These are phyloP conservation scores for Hylia prasina DNA, from an alignment of 2,113 vertebrate species.

Conservation along the genomic window DNA sequence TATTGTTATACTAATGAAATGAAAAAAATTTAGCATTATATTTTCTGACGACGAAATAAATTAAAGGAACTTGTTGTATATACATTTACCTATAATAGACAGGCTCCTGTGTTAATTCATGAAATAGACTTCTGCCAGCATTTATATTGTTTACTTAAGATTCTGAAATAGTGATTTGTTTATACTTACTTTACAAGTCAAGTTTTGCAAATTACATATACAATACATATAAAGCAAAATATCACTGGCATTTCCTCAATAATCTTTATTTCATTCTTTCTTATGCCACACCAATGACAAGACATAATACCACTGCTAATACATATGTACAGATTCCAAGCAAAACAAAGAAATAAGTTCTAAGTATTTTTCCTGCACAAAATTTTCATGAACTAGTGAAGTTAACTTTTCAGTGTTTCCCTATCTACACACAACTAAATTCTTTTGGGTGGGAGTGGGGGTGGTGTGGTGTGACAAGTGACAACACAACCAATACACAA, in stretches of 20 bases:
- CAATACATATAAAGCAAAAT: background rate
- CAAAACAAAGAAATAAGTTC: background rate
- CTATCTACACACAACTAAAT: background rate
- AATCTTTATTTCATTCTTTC: background rate
- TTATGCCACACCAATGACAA: background rate
- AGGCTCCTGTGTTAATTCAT: background rate
- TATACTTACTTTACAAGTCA: background rate
- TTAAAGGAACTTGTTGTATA: background rate
- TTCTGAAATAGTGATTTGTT: background rate
- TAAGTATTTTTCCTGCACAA: background rate
- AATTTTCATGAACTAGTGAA: background rate
- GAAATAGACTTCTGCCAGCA: background rate
- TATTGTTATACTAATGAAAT: background rate
- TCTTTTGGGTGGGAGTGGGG: background rate
- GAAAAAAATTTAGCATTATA: background rate
- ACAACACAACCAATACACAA: background rate
- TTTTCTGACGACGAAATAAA: background rate
- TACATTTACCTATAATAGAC: background rate
- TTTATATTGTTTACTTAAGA: background rate
- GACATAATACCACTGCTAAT: background rate
- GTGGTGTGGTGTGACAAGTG: background rate
- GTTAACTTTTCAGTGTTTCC: background rate
- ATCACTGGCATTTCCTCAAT: background rate
- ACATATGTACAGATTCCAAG: background rate
- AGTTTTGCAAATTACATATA: background rate